Evolutionary conservation across 2,113 vertebrate species (phyloP), one percentile per base, ranked within the genome.

Genomic region (Steatornis caripensis): DNA sequence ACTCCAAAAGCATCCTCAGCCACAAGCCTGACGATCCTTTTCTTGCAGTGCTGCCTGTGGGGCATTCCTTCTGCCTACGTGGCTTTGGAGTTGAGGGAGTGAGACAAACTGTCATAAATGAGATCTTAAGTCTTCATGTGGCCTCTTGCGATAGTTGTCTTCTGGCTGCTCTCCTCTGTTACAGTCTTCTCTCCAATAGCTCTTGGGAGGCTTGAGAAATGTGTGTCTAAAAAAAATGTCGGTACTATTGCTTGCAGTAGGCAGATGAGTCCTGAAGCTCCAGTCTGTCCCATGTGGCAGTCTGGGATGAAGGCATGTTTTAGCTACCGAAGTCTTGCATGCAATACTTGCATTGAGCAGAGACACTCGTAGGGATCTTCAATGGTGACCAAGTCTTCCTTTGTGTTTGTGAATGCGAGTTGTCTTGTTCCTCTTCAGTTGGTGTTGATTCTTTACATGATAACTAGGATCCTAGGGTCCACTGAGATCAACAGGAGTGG

Each of bases 351-450:
- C 12, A 3, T 13, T 43, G 48, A 84, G n/a, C 43, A 64, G 18
- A 62, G 43, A 15, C 9, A 10, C 32, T 24, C 55, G 21, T 43
- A 75, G 21, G 54, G 46, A 3, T 36, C 18, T 80, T 82, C 77
- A 77, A 16, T 0, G 0, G 7, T n/a, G 53, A 22, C 30, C 1
- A 0, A 9, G 8, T 55, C 18, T 68, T 84, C 65, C 27, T 65
- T 80, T 53, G 29, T 75, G 72, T 60, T 79, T 53, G 29, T 75
- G 64, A 78, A 9, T 53, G 34, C 34, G 18, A 8, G 5, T 46
- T 65, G 12, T 89, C 18, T 66, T 37, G 32, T 32, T 81, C 55
- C 22, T 72, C 17, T 62, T 91, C 51, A 65, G 30, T 43, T 34
- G 23, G 10, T 64, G 15, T 60, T 64, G 48, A 34, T 68, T 84